Evolutionary conservation across 2,113 vertebrate genomes (phyloP), one percentile per base, ranked within the genome.

Genomic region (Sitta europaea): DNA sequence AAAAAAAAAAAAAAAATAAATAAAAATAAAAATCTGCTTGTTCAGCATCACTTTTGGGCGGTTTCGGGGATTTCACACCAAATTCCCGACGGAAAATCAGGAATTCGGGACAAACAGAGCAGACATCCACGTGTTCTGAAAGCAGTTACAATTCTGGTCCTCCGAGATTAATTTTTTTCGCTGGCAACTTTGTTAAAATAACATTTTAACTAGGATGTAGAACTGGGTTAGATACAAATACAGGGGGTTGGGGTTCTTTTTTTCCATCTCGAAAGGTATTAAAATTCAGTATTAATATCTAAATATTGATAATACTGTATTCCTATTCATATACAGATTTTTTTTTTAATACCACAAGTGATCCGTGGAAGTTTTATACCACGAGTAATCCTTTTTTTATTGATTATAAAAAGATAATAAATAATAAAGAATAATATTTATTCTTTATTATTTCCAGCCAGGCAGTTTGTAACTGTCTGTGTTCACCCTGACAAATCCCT

Each of bases 11-110:
- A 42, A 42, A 40, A 40, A 40, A 40, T 11, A 40, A 40, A n/a
- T n/a, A 68, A 25, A 63, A 55, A 13, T n/a, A n/a, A n/a, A n/a
- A n/a, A n/a, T n/a, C 48, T 14, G 25, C 50, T 58, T 25, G 40
- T 68, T 18, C 74, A 50, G 36, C 51, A 76, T 55, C 61, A 3
- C 6, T 33, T 65, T 23, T 48, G 54, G 31, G 67, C 33, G 1
- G 1, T 28, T 65, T 10, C 3, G 9, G 66, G 89, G 36, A 54
- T 43, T 43, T 13, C 43, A 25, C 21, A 6, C 25, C 0, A 0
- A 3, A 14, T 71, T 58, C 38, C 31, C 24, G 14, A 17, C 2
- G 54, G 47, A 47, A 48, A 4, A 47, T 43, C 9, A 76, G 42
- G 35, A 86, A 47, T 6, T 2, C 50, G n/a, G 11, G 17, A 28